These are phyloP conservation scores for Synaphobranchus kaupii DNA, from an alignment of 2,797 vertebrate genomes.

Conservation along the genomic window DNA sequence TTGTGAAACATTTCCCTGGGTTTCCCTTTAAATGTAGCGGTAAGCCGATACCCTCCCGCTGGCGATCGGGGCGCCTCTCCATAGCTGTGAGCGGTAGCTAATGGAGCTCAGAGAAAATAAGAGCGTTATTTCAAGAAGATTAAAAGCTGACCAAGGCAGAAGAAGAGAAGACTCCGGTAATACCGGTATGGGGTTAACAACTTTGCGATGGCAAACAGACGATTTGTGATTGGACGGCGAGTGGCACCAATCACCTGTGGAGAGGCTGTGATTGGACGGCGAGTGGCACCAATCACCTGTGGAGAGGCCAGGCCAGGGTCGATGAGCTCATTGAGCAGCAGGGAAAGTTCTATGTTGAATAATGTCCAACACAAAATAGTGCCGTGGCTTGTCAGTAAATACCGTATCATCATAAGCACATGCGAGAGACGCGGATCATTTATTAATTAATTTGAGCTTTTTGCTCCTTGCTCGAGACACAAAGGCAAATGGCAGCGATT, in stretches of 20 bases:
- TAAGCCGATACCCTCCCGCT: conserved; percentile 63
- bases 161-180: conserved; percentile 59
- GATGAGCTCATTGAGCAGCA: conserved; percentile 53
- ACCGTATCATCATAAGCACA: no score
- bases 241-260: conserved; percentile 75
- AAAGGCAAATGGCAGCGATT: neutral
- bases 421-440: neutral
- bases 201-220: conserved; percentile 79
- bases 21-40: conserved; percentile 39
- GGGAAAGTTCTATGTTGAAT: conserved; percentile 36
- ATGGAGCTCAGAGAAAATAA: conserved; percentile 19
- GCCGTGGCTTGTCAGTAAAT: neutral
- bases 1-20: conserved; percentile 65
- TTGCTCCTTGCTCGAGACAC: neutral
- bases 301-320: conserved; percentile 58
- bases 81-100: neutral
- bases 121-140: conserved; percentile 61
- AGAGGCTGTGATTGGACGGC: conserved; percentile 78
- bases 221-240: conserved; percentile 76
- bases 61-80: conserved; percentile 50
- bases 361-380: neutral
- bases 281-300: conserved; percentile 74
- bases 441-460: neutral
- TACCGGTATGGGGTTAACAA: conserved; percentile 82
- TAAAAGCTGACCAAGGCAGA: conserved; percentile 77